Conservation (phyloP, 2,888 invertebrate species). For the Crioceris asparagi region DNA sequence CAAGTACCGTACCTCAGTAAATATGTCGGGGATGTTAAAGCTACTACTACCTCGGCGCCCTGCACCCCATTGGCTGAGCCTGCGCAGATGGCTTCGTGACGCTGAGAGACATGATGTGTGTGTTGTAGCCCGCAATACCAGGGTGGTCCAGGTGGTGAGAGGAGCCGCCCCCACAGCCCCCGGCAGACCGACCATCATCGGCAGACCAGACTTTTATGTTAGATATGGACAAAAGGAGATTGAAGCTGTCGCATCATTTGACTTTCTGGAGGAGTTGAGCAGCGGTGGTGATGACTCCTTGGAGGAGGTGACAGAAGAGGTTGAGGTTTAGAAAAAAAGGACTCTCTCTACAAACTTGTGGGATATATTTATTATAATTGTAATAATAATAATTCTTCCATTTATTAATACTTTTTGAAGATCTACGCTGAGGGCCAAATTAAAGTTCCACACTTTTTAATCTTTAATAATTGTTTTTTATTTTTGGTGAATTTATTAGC, state of each 20-base stretch:
- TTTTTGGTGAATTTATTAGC: too few relatives aligned
- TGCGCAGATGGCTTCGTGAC: too few relatives aligned
- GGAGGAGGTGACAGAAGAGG: conserved; percentile 24
- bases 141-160: conserved; percentile 45
- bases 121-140: conserved; percentile 50
- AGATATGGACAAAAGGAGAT: conserved; percentile 67
- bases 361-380: too few relatives aligned
- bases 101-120: conserved; percentile 19
- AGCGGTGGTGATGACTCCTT: conserved; percentile 29
- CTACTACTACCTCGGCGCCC: conserved; percentile 35
- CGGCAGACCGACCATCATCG: conserved; percentile 59
- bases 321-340: conserved; percentile 13
- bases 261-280: conserved; percentile 62
- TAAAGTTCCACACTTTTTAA: too few relatives aligned
- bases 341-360: too few relatives aligned
- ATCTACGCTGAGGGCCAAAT: too few relatives aligned
- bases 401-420: too few relatives aligned
- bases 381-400: too few relatives aligned
- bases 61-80: conserved; percentile 40
- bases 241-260: conserved; percentile 69
- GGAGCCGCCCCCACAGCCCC: conserved; percentile 36
- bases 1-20: conserved; percentile 26
- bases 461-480: too few relatives aligned
- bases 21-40: conserved; percentile 37
- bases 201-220: conserved; percentile 65